phyloP scores from a whole-genome alignment of 1,140 invertebrate species.

The Penaeus chinensis region DNA sequence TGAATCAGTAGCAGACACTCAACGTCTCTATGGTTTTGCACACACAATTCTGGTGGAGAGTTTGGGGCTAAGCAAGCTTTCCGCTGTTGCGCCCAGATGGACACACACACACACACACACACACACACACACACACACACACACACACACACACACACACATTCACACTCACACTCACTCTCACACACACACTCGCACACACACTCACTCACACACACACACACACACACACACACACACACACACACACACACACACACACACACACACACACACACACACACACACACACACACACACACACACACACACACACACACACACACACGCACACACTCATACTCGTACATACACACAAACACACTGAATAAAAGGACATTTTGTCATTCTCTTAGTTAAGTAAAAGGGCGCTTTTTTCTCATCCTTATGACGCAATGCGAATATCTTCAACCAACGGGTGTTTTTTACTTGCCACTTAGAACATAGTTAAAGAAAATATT shows the following conservation, averaged over 20 bases:
- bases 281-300: background rate
- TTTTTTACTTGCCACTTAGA: too few relatives aligned
- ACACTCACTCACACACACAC: background rate
- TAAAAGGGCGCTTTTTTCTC: too few relatives aligned
- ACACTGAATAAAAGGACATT: too few relatives aligned
- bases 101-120: background rate
- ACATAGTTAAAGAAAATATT: too few relatives aligned
- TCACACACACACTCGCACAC: background rate
- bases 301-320: background rate
- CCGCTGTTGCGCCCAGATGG: background rate
- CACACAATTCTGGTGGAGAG: too few relatives aligned
- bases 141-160: background rate
- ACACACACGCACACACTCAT: background rate
- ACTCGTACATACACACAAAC: too few relatives aligned
- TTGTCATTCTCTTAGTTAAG: too few relatives aligned
- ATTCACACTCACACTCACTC: background rate
- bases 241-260: background rate
- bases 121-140: slow-evolving; percentile 13
- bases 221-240: background rate
- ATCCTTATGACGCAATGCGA: too few relatives aligned
- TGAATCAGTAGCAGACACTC: too few relatives aligned
- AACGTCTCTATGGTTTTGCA: too few relatives aligned
- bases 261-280: background rate
- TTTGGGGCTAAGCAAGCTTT: background rate
- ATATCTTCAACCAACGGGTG: too few relatives aligned